These are phyloP conservation scores for Dendrocopos noguchii DNA, from an alignment of 2,113 vertebrate species.

Conservation along the genomic window DNA sequence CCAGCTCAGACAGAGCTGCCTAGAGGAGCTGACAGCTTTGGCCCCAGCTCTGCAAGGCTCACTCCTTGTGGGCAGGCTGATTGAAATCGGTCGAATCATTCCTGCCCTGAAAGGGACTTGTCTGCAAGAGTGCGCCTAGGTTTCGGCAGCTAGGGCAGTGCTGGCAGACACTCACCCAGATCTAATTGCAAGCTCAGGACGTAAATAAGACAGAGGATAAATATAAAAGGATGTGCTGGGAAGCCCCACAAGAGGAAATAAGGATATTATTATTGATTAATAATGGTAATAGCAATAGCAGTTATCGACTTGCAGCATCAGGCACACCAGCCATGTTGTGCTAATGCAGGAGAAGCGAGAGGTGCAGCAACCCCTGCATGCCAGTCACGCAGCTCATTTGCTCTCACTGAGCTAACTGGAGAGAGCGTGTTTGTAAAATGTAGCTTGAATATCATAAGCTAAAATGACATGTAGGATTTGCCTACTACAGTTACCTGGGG, in stretches of 20 bases:
- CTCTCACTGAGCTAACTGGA: accelerated
- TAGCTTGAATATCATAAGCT: neutral
- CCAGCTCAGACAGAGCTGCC: neutral
- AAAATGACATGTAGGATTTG: conserved; percentile 3
- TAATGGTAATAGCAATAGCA: neutral
- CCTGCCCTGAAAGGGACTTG: neutral
- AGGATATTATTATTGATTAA: conserved; percentile 35
- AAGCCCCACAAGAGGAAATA: conserved; percentile 19
- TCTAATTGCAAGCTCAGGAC: neutral
- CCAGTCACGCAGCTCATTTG: neutral
- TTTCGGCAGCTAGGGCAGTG: neutral
- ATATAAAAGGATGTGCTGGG: neutral
- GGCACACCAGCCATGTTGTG: neutral
- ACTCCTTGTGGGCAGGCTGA: neutral
- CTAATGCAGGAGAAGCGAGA: neutral
- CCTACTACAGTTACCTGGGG: neutral
- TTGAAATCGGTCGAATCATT: accelerated
- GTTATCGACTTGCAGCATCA: neutral
- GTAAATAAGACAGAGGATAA: conserved; percentile 12
- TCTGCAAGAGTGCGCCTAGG: neutral
- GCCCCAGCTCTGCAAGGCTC: neutral
- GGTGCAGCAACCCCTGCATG: neutral
- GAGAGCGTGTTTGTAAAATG: neutral
- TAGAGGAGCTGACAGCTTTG: neutral
- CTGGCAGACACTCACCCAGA: accelerated